Evolutionary conservation across 2,888 invertebrate genomes (phyloP).

Genomic region (Meliscaeva auricollis): DNA sequence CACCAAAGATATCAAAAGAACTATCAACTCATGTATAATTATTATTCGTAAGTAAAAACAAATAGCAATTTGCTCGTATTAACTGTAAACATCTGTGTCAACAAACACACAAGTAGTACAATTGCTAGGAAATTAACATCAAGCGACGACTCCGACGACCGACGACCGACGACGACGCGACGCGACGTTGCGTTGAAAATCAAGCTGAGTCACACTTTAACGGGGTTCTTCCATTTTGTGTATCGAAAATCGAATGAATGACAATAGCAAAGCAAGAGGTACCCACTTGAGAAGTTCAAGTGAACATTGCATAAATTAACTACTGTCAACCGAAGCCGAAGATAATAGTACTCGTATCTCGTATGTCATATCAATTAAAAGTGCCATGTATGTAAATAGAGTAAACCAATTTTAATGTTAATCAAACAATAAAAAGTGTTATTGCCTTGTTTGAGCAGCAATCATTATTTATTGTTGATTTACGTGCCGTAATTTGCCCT

Average conservation of each 20-base stretch:
- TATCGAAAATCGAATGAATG: too few species aligned
- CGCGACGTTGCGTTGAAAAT: too few species aligned
- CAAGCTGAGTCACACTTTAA: conserved; percentile 8
- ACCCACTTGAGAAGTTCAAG: conserved; percentile 15
- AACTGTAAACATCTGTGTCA: conserved; percentile 28
- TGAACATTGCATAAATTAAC: conserved; percentile 29
- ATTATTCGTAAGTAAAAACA: background rate
- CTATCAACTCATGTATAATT: background rate
- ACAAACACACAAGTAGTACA: background rate
- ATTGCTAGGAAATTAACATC: too few species aligned
- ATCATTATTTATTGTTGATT: conserved; percentile 36
- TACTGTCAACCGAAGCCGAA: conserved; percentile 10
- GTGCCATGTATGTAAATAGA: conserved; percentile 37
- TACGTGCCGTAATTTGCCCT: conserved; percentile 40
- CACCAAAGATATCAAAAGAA: background rate
- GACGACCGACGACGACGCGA: too few species aligned
- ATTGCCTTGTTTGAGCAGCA: conserved; percentile 29
- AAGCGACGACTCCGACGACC: too few species aligned
- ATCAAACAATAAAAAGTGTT: conserved; percentile 39
- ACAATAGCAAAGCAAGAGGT: background rate
- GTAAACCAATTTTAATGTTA: conserved; percentile 28
- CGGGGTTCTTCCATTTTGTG: background rate
- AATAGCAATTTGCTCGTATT: background rate
- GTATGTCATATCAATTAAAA: conserved; percentile 29
- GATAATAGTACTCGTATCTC: background rate